Base-by-base conservation (phyloP, 2,888 invertebrate species). In the Diadegma fenestrale region DNA sequence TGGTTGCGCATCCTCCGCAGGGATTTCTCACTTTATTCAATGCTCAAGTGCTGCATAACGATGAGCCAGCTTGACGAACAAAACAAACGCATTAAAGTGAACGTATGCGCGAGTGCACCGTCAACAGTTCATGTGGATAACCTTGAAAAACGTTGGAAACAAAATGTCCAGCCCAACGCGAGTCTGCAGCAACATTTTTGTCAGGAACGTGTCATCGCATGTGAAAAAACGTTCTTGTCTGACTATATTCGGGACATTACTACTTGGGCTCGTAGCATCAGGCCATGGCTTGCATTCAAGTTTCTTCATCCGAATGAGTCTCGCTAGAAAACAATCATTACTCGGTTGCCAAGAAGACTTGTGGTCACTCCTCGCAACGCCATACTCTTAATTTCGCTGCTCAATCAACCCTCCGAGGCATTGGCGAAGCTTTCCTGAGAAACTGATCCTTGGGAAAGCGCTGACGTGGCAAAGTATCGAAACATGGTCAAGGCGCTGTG, bases 1-100 rank as follows among this genome's bases (percentile, higher is more conserved):
- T 41, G 77, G 73, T 72, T 75, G 71, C 26, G 41, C 45, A 64
- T 80, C 68, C 68, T 45, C 72, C 43, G 51, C 69, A 30, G 22
- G 51, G 45, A 41, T 81, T 51, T 30, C 61, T 61, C 41, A 79
- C 72, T 58, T 78, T 66, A 69, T 51, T 72, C 66, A 45, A 71
- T 17, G 33, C 73, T 8, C n/a, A 6, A 22, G 69, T 14, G 33
- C 33, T n/a, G 54, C 30, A 61, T 51, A 58, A 76, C 73, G 61
- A 69, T 51, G 51, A 78, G 79, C 61, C 45, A 69, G 22, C 30
- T 71, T 33, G 48, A 48, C 51, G 48, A 79, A 45, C 64, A 82
- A 80, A 87, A 86, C 85, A 84, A 82, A 86, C 76, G 79, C 72
- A 73, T 86, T 80, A 79, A 79, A 66, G 78, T 26, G 51, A 54